These are phyloP conservation scores for Buceros bicornis DNA, from an alignment of 2,797 vertebrate species.

Conservation along the genomic window DNA sequence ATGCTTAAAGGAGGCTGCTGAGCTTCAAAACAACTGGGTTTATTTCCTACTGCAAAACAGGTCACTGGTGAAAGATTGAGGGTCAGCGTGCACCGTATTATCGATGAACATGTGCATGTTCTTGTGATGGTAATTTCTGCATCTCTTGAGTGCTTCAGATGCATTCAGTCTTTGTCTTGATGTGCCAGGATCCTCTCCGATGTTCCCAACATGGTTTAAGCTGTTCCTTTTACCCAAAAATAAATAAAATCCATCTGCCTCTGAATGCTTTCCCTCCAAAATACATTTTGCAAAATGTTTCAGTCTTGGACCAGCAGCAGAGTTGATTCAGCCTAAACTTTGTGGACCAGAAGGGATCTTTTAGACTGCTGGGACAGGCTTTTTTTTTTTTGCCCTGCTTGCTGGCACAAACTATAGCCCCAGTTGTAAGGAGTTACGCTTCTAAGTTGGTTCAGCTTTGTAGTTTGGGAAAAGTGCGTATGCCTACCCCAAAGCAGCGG, in stretches of 20 bases:
- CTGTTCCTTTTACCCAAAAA: slow-evolving; percentile 29
- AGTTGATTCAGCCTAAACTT: not conserved
- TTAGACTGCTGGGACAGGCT: not conserved
- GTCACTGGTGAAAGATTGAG: not conserved
- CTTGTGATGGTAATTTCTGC: not conserved
- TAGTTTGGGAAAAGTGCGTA: not conserved
- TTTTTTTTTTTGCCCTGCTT: not conserved
- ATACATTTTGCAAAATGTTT: not conserved
- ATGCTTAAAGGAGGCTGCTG: not conserved
- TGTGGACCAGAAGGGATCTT: not conserved
- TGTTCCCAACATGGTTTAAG: slow-evolving; percentile 35
- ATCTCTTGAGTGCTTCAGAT: not conserved
- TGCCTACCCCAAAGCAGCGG: not conserved
- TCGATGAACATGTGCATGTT: not conserved
- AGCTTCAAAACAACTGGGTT: not conserved
- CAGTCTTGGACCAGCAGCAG: not conserved
- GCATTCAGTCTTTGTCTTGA: slow-evolving; percentile 7
- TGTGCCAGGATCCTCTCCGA: slow-evolving; percentile 2
- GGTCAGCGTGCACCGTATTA: not conserved
- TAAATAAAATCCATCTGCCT: slow-evolving; percentile 61
- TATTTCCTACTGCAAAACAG: not conserved
- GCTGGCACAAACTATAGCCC: not conserved
- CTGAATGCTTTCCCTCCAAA: slow-evolving; percentile 16
- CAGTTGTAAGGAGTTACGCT: not conserved
- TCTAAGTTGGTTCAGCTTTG: not conserved